A percentile compares a stretch with the other conserved stretches of the same genome.
Evolutionary conservation across 1,140 invertebrate genomes (phyloP).

Genomic region (Pinna nobilis): DNA sequence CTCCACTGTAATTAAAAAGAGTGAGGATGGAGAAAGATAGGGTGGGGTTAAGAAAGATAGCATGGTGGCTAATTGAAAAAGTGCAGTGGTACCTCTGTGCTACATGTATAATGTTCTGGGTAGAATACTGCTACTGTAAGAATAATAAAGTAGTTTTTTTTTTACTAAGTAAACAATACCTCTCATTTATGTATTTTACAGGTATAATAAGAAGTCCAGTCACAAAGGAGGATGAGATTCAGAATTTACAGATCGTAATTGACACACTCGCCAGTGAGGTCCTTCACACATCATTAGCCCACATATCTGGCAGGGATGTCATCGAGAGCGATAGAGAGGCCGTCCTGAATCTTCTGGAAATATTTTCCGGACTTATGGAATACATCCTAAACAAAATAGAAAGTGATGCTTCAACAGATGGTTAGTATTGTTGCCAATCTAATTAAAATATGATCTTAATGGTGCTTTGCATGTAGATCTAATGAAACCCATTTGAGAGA

Average conservation of each 20-base stretch:
- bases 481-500: too few species aligned
- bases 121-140: too few species aligned
- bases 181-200: slow-evolving; percentile 39
- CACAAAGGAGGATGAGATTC: slow-evolving; percentile 71
- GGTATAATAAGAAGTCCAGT: slow-evolving; percentile 62
- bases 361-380: slow-evolving; percentile 69
- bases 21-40: not conserved
- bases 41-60: not conserved
- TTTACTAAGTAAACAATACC: not conserved
- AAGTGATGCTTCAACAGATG: slow-evolving; percentile 62
- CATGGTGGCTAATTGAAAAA: not conserved
- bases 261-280: slow-evolving; percentile 70
- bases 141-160: too few species aligned
- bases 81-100: too few species aligned
- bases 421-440: slow-evolving; percentile 32
- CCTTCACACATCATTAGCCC: slow-evolving; percentile 71
- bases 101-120: too few species aligned
- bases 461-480: too few species aligned
- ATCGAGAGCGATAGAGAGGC: slow-evolving; percentile 62
- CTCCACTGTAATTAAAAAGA: too few species aligned
- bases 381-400: slow-evolving; percentile 72
- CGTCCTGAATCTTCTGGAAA: slow-evolving; percentile 70
- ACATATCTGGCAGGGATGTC: slow-evolving; percentile 69
- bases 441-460: too few species aligned
- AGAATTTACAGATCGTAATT: slow-evolving; percentile 72